A percentile compares a stretch with the other conserved stretches of the same genome.
These are phyloP conservation scores for Phaethon lepturus DNA, from an alignment of 2,113 vertebrate species.

Conservation along the genomic window DNA sequence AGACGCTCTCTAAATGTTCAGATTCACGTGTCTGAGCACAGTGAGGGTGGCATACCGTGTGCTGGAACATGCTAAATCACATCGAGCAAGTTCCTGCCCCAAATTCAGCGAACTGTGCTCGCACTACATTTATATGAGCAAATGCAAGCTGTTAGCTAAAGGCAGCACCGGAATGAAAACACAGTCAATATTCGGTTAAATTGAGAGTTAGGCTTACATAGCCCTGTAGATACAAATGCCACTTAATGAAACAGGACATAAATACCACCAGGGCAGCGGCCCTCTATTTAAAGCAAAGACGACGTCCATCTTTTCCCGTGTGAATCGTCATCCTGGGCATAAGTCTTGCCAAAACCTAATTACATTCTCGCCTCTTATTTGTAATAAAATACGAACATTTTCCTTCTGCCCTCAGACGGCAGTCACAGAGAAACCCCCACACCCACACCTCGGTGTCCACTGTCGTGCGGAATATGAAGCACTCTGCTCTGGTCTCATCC, in stretches of 20 bases:
- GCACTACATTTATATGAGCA: accelerated
- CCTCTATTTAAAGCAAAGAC: background rate
- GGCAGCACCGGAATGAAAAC: background rate
- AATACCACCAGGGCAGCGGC: background rate
- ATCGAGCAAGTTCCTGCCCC: accelerated
- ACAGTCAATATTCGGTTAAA: background rate
- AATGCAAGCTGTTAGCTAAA: background rate
- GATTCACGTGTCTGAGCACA: background rate
- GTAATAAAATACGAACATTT: background rate
- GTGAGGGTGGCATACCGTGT: accelerated
- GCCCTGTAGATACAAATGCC: background rate
- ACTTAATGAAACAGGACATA: background rate
- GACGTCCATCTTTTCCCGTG: background rate
- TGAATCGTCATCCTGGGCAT: background rate
- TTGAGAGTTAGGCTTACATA: background rate
- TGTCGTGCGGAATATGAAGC: accelerated
- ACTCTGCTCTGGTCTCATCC: background rate
- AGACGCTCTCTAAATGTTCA: background rate
- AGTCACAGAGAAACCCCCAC: background rate
- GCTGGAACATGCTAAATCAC: background rate
- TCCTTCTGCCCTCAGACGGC: background rate
- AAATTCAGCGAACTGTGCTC: background rate
- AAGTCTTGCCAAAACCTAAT: background rate
- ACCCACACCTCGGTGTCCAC: background rate
- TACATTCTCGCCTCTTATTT: background rate